These are phyloP conservation scores for Mus pahari DNA, from an alignment of 2,113 vertebrate species.

Conservation along the genomic window DNA sequence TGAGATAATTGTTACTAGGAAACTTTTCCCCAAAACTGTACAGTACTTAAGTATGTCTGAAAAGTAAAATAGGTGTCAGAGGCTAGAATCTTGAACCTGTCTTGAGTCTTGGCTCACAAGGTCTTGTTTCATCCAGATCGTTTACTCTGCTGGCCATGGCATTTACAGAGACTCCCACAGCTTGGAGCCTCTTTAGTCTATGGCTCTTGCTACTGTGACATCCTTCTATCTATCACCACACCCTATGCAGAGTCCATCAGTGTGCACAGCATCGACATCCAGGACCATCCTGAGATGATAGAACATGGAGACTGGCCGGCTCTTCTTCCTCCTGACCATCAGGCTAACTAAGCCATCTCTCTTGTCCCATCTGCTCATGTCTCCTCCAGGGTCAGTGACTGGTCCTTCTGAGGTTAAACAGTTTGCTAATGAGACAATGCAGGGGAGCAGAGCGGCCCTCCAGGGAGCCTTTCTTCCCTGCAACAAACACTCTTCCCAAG, in stretches of 20 bases:
- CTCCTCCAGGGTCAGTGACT: neutral
- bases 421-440: neutral
- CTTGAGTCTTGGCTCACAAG: neutral
- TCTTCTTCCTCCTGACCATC: no score
- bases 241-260: neutral
- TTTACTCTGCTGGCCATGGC: neutral
- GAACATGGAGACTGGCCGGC: neutral
- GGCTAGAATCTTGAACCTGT: neutral
- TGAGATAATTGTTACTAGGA: neutral
- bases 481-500: neutral
- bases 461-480: neutral
- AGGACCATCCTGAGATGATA: neutral
- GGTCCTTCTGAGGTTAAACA: neutral
- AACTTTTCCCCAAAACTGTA: neutral
- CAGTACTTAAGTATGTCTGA: neutral
- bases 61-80: neutral
- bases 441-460: neutral
- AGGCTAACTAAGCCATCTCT: neutral
- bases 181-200: neutral
- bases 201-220: neutral
- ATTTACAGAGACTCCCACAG: neutral
- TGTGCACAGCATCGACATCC: neutral
- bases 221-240: neutral
- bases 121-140: neutral
- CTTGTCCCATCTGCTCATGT: neutral